Evolutionary conservation across 2,113 vertebrate genomes (phyloP), one percentile per base, ranked within the genome.

Genomic region (Baryphthengus martii): DNA sequence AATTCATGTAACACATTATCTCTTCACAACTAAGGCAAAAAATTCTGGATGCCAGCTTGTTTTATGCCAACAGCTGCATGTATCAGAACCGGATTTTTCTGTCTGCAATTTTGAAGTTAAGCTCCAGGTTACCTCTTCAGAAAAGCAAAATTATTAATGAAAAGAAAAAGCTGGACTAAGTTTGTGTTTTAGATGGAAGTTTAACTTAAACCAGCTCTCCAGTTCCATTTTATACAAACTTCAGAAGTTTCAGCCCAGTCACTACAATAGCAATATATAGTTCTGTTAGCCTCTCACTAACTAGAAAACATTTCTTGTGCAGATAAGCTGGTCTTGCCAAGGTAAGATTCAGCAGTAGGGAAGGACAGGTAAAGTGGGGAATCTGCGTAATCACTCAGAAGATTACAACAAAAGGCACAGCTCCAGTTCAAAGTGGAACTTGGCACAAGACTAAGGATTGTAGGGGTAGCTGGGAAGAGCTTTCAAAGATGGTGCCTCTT

Each of bases 351-450:
- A 58, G 29, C 39, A 75, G 39, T 9, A 65, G 10, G 7, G 28
- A 4, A 93, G 24, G 28, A 24, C 15, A 66, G 18, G 18, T 42
- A 73, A 78, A 81, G 14, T 3, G 31, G 13, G 15, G 13, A 83
- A 76, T 37, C n/a, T 61, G 4, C 26, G 12, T 9, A 17, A 35
- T 37, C 39, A 71, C 20, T 45, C 13, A 25, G 6, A 63, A 77
- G 12, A 33, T 25, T 31, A 93, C 89, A 86, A 71, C 9, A 75
- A 67, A 88, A 95, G 83, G 37, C 88, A 68, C 67, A 99, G 98
- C 98, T 98, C 97, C 44, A 98, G 97, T 91, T 98, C 98, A 90
- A 98, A 97, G 15, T 97, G 97, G 59, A 98, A 78, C 97, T 98
- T 59, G 95, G 94, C 68, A 97, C 96, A 58, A 96, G 96, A 97